phyloP scores from a whole-genome alignment of 2,113 vertebrate species.

The Platichthys flesus region DNA sequence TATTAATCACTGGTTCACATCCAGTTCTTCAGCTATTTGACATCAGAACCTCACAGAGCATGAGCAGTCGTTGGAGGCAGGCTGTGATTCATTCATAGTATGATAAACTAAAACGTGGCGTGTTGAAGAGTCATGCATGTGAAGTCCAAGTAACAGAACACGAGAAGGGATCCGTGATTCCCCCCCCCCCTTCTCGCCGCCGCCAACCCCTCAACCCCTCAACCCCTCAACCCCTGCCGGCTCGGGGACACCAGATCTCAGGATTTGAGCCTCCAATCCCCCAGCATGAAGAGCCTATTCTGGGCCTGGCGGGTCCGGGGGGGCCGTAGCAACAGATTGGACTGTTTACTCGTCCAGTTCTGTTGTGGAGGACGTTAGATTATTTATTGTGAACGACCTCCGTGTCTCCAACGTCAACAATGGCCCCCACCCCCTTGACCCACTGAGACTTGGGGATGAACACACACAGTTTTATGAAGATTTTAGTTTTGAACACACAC shows the following conservation, averaged over 20 bases:
- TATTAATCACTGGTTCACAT: too few species aligned
- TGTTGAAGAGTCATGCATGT: background rate
- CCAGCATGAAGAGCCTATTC: slow-evolving; percentile 76
- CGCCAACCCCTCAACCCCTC: background rate
- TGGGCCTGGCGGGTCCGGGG: slow-evolving; percentile 72
- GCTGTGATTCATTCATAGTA: background rate
- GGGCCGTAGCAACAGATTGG: slow-evolving; percentile 80
- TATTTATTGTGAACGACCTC: slow-evolving; percentile 65
- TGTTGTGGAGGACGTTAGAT: slow-evolving; percentile 54
- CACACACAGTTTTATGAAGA: background rate
- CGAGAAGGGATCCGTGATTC: slow-evolving; percentile 44
- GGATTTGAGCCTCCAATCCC: slow-evolving; percentile 81
- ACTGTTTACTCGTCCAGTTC: slow-evolving; percentile 75
- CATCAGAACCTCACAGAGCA: too few species aligned
- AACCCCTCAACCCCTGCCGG: slow-evolving; percentile 15
- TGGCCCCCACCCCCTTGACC: background rate
- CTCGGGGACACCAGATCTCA: slow-evolving; percentile 78
- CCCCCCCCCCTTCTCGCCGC: background rate
- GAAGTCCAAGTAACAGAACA: slow-evolving; percentile 18
- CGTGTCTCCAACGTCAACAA: background rate
- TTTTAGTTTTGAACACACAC: background rate
- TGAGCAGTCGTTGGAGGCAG: too few species aligned
- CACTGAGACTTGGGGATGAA: background rate
- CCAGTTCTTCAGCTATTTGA: too few species aligned
- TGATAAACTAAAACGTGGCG: background rate